Percentiles rank a stretch among this genome's conserved stretches.
Evolutionary conservation across 2,797 vertebrate species (phyloP).

Genomic region (Streptopelia turtur): DNA sequence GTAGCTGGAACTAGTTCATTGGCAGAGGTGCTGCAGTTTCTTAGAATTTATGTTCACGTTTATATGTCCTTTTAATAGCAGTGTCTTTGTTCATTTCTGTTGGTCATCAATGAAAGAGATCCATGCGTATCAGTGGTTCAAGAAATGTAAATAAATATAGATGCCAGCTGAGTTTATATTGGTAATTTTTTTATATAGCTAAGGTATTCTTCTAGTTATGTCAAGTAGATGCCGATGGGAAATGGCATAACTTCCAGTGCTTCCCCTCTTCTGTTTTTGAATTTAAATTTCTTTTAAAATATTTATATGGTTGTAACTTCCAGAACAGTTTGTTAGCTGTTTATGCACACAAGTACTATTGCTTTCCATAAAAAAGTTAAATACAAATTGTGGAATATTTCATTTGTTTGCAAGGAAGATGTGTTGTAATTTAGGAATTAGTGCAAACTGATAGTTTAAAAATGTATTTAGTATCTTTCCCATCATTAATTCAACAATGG

Average conservation of each 20-base stretch:
- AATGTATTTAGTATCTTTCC: not conserved
- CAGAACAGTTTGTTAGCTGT: not conserved
- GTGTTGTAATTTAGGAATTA: not conserved
- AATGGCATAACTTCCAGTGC: not conserved
- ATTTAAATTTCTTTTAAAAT: not conserved
- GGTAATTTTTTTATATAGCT: not conserved
- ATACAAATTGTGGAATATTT: not conserved
- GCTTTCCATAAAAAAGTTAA: not conserved
- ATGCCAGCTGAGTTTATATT: not conserved
- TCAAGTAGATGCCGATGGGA: not conserved
- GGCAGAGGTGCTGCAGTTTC: not conserved
- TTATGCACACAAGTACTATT: not conserved
- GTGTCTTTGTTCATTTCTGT: not conserved
- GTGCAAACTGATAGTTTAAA: not conserved
- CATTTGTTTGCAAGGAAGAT: not conserved
- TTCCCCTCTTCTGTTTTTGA: not conserved
- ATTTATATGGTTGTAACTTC: not conserved
- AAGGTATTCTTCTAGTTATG: not conserved
- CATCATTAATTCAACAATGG: not conserved
- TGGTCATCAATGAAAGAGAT: not conserved
- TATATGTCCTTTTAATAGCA: not conserved
- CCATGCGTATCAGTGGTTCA: not conserved
- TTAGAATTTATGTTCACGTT: not conserved
- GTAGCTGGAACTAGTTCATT: not conserved
- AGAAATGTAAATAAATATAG: not conserved